phyloP scores from a whole-genome alignment of 2,888 invertebrate genomes.

The Noctua fimbriata region DNA sequence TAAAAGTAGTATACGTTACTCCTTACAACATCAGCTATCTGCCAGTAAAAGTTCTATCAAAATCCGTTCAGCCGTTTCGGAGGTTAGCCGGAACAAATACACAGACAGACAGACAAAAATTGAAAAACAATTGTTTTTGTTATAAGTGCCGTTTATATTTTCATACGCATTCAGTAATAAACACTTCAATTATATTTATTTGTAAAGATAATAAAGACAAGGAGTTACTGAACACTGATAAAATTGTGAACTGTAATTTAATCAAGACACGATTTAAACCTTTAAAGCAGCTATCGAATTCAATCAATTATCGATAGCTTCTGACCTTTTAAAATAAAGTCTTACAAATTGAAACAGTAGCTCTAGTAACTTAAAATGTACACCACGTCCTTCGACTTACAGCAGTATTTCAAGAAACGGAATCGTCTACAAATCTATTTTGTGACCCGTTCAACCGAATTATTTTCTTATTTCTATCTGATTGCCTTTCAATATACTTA shows the following conservation, averaged over 20 bases:
- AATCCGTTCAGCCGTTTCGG: no score
- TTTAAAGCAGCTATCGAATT: background rate
- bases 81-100: no score
- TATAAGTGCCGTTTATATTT: no score
- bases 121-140: no score
- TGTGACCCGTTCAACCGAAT: conserved; percentile 20
- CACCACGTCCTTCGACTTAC: conserved; percentile 16
- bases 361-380: conserved; percentile 14
- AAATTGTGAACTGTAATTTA: background rate
- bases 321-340: background rate
- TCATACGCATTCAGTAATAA: no score
- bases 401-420: conserved; percentile 24
- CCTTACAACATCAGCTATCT: no score
- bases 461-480: conserved; percentile 42
- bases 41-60: no score
- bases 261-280: background rate
- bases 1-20: no score
- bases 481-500: conserved; percentile 42
- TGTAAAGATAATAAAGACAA: background rate
- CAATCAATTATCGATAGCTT: background rate
- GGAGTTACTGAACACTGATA: background rate
- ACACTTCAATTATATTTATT: no score
- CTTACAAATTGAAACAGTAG: background rate
- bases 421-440: conserved; percentile 22
- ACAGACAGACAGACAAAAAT: no score